Evolutionary conservation across 2,888 invertebrate species (phyloP).

Genomic region (Athalia rosae): DNA sequence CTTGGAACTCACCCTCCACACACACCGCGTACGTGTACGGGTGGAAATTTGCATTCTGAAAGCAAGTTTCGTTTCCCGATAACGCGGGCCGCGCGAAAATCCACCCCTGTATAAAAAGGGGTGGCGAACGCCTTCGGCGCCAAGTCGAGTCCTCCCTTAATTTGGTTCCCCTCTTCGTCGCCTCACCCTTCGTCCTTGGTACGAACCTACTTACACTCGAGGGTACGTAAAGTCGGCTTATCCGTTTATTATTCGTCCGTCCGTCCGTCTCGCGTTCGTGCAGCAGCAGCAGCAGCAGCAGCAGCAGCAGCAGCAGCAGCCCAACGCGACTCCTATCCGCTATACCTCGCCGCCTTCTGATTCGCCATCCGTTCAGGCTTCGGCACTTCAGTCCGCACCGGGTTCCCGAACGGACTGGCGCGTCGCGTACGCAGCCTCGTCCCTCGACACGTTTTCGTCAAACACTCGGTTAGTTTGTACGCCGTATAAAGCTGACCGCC

Average conservation of each 20-base stretch:
- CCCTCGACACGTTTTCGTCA: constrained; percentile 3
- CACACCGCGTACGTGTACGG: background rate
- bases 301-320: constrained; percentile 5
- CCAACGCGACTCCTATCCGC: constrained; percentile 19
- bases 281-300: constrained; percentile 11
- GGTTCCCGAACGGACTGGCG: constrained; percentile 43
- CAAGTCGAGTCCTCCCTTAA: constrained; percentile 15
- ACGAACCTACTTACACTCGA: background rate
- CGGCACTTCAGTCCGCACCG: constrained; percentile 45
- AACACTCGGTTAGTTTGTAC: background rate
- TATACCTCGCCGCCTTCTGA: constrained; percentile 40
- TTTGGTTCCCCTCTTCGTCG: background rate
- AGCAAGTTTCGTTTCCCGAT: background rate
- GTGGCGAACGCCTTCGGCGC: background rate
- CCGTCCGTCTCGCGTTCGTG: constrained; percentile 30
- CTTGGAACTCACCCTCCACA: constrained; percentile 21
- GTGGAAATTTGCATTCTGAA: background rate
- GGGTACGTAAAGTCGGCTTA: constrained; percentile 21
- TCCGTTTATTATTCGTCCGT: constrained; percentile 30
- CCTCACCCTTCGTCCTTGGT: constrained; percentile 33
- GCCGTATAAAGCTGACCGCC: too few species aligned
- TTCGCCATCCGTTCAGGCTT: constrained; percentile 45
- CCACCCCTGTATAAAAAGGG: background rate
- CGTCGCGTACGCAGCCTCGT: constrained; percentile 36
- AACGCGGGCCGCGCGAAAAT: background rate